Conservation (phyloP, 2,888 invertebrate species). For the Caenorhabditis drosophilae region DNA sequence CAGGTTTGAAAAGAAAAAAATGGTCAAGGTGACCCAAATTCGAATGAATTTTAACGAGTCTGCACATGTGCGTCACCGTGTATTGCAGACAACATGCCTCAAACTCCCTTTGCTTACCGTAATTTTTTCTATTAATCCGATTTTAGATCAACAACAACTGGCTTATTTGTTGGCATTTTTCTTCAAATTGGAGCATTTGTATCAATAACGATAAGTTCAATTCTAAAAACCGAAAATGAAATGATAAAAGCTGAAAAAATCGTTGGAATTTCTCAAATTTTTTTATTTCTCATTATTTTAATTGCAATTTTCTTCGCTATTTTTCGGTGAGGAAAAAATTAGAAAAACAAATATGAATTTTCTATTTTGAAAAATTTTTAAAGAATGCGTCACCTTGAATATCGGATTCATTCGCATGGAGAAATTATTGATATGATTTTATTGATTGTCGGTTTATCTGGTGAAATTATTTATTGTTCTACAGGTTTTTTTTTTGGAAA, state of each 20-base stretch:
- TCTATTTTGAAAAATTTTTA: constrained; percentile 2
- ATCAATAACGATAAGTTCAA: constrained; percentile 60
- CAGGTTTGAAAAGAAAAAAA: constrained; percentile 40
- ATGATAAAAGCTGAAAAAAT: constrained; percentile 50
- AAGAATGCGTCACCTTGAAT: constrained; percentile 36
- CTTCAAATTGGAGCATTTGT: constrained; percentile 61
- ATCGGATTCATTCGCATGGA: constrained; percentile 35
- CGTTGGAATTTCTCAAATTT: constrained; percentile 59
- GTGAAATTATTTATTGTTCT: constrained; percentile 38
- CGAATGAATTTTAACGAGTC: too few species aligned
- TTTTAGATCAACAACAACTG: constrained; percentile 60
- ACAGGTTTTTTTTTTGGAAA: constrained; percentile 19
- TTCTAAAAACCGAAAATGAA: constrained; percentile 48
- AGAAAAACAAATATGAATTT: too few species aligned
- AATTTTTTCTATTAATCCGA: too few species aligned
- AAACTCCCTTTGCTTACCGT: too few species aligned
- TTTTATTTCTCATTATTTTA: constrained; percentile 54
- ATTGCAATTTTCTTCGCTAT: constrained; percentile 56
- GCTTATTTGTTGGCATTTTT: constrained; percentile 62
- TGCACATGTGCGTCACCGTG: too few species aligned
- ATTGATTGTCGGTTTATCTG: constrained; percentile 28
- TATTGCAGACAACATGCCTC: too few species aligned
- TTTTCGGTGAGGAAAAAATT: constrained; percentile 52
- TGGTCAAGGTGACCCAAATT: background rate
- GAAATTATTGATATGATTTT: constrained; percentile 35